Percentiles rank a stretch among this genome's conserved stretches.
Evolutionary conservation across 1,140 invertebrate genomes (phyloP).

Genomic region (Drosophila sucinea): DNA sequence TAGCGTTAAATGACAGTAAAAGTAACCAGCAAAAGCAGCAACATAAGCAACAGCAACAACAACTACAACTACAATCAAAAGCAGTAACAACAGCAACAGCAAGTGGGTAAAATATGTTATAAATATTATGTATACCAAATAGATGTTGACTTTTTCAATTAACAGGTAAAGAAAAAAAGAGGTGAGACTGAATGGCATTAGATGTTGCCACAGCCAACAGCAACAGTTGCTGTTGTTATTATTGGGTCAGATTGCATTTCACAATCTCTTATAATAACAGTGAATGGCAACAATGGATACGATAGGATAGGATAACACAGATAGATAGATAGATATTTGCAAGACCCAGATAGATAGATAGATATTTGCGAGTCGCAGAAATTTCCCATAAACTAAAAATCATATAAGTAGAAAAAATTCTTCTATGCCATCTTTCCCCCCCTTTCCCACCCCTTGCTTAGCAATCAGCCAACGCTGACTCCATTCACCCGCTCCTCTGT

Average conservation of each 20-base stretch:
- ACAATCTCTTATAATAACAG: conserved; percentile 11
- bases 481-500: conserved; percentile 27
- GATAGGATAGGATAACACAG: no score
- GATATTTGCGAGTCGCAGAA: not conserved
- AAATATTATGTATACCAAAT: conserved; percentile 40
- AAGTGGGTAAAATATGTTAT: conserved; percentile 53
- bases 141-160: conserved; percentile 72
- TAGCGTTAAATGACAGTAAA: conserved; percentile 67
- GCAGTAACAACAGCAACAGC: conserved; percentile 16
- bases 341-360: not conserved
- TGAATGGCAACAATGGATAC: not conserved
- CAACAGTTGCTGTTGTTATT: conserved; percentile 32
- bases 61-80: not conserved
- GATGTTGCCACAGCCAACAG: not conserved
- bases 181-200: conserved; percentile 15
- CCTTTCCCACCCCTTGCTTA: not conserved
- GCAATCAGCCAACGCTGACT: not conserved
- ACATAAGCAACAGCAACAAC: conserved; percentile 29
- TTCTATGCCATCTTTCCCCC: not conserved
- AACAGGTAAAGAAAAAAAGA: conserved; percentile 59
- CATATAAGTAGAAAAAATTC: not conserved
- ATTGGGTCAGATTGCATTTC: conserved; percentile 25
- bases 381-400: not conserved
- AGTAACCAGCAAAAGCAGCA: conserved; percentile 48
- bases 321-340: conserved; percentile 1